These are phyloP conservation scores for Lydus trimaculatus DNA, from an alignment of 2,888 invertebrate species.

Conservation along the genomic window DNA sequence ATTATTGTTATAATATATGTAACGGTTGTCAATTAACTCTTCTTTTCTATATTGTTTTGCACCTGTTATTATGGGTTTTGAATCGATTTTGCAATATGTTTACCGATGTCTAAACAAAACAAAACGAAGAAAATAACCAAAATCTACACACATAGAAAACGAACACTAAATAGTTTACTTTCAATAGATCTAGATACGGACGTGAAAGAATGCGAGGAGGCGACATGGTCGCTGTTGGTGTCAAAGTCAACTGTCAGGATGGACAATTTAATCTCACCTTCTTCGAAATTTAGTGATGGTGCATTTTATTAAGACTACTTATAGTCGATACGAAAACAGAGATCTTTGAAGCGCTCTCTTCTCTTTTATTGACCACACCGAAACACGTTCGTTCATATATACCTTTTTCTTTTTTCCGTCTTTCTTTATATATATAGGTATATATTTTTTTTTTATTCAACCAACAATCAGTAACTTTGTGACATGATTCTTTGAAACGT, in stretches of 20 bases:
- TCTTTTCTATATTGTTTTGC: neutral
- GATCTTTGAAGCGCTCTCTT: neutral
- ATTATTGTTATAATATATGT: neutral
- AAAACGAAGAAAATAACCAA: no score
- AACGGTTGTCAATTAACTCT: neutral
- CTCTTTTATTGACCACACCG: conserved; percentile 9
- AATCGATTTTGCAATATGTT: neutral
- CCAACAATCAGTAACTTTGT: neutral
- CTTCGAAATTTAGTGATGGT: conserved; percentile 26
- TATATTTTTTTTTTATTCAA: neutral
- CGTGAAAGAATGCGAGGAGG: conserved; percentile 21
- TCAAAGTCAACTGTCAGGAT: conserved; percentile 14
- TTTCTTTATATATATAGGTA: no score
- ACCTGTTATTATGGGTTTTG: neutral
- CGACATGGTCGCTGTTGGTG: conserved; percentile 13
- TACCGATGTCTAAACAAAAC: neutral
- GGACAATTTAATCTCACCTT: conserved; percentile 16
- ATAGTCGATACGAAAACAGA: conserved; percentile 5
- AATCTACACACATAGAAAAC: neutral
- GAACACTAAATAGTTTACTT: neutral
- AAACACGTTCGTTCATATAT: conserved; percentile 5
- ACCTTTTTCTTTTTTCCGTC: neutral
- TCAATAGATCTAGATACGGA: conserved; percentile 9
- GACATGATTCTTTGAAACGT: conserved; percentile 10
- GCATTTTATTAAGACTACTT: conserved; percentile 32